Evolutionary conservation across 2,888 invertebrate genomes (phyloP).

Genomic region (Mesorhabditis spiculigera): DNA sequence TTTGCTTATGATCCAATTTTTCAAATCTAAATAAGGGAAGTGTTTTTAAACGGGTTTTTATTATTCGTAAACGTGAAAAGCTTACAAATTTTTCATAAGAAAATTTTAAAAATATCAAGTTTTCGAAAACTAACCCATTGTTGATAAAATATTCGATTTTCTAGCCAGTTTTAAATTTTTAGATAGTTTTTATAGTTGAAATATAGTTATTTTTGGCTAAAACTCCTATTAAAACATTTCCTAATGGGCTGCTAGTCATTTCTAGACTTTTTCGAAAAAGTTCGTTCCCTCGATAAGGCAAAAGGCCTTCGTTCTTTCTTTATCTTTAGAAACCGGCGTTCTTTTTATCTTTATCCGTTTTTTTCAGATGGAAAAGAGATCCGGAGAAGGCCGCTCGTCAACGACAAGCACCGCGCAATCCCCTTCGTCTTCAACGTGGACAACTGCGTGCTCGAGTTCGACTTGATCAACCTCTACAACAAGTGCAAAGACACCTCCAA

Average conservation of each 20-base stretch:
- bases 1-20: slow-evolving; percentile 44
- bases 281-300: too few relatives aligned
- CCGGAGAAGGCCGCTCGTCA: slow-evolving; percentile 75
- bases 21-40: too few relatives aligned
- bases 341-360: neutral
- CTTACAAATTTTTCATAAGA: neutral
- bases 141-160: too few relatives aligned
- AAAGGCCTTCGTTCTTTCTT: neutral
- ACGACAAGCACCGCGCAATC: slow-evolving; percentile 75
- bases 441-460: slow-evolving; percentile 81
- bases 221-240: too few relatives aligned
- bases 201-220: too few relatives aligned
- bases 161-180: too few relatives aligned
- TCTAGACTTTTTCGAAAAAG: too few relatives aligned
- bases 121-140: too few relatives aligned
- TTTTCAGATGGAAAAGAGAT: slow-evolving; percentile 35
- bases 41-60: too few relatives aligned
- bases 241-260: too few relatives aligned
- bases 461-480: slow-evolving; percentile 79
- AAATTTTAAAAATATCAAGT: neutral
- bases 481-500: slow-evolving; percentile 69
- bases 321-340: neutral
- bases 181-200: too few relatives aligned
- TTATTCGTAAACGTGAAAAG: too few relatives aligned
- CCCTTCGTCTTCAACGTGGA: slow-evolving; percentile 75